Evolutionary conservation across 1,140 invertebrate genomes (phyloP).

Genomic region (Venustaconcha ellipsiformis): DNA sequence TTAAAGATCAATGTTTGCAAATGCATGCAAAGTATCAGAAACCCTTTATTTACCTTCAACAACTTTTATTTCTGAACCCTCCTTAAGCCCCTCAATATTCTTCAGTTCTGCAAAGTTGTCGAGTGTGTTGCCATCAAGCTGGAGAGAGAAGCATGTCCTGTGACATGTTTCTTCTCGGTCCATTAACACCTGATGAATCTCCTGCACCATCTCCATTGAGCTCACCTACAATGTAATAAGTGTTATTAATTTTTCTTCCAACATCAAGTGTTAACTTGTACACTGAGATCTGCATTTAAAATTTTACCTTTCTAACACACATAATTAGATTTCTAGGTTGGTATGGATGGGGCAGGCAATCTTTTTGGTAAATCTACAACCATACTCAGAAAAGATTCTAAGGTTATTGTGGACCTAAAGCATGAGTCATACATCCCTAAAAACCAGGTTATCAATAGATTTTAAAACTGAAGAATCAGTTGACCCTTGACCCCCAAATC

Average conservation of each 20-base stretch:
- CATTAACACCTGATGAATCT: slow-evolving; percentile 98
- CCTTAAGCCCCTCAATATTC: slow-evolving; percentile 94
- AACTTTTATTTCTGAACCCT: slow-evolving; percentile 93
- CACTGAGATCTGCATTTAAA: background rate
- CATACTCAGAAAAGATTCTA: too few species aligned
- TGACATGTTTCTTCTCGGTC: slow-evolving; percentile 98
- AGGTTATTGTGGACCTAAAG: too few species aligned
- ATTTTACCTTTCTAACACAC: too few species aligned
- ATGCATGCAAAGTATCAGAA: too few species aligned
- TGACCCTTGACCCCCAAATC: too few species aligned
- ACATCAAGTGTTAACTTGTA: background rate
- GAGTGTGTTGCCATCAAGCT: slow-evolving; percentile 91
- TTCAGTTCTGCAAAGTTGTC: slow-evolving; percentile 99
- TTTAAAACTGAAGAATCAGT: too few species aligned
- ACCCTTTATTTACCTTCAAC: slow-evolving; percentile 69
- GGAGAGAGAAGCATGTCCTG: slow-evolving; percentile 97
- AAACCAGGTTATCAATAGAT: too few species aligned
- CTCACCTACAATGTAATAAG: slow-evolving; percentile 78
- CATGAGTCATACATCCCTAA: too few species aligned
- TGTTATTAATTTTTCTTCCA: background rate
- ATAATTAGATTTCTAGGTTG: background rate
- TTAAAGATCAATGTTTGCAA: too few species aligned
- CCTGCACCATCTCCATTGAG: slow-evolving; percentile 98
- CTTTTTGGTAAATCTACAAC: too few species aligned
- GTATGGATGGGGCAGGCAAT: too few species aligned